Evolutionary conservation across 2,888 invertebrate genomes (phyloP), one percentile per base, ranked within the genome.

Genomic region (Masnerella sp.): DNA sequence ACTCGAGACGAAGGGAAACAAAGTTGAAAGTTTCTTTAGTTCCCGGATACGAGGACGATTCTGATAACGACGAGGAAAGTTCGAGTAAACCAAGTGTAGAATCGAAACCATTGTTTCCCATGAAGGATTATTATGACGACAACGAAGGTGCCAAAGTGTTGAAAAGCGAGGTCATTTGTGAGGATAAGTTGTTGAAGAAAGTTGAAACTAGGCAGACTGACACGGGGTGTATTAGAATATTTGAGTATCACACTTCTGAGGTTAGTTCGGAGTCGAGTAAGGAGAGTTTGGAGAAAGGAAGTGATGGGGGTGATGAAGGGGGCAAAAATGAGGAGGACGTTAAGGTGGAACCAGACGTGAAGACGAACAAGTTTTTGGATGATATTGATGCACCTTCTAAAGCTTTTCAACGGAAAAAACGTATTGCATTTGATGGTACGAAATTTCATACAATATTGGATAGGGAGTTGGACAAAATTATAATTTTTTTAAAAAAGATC

Each of bases 1-100:
- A 42, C 1, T 17, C 25, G 0, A 45, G 40, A 25, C 14, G 20
- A 20, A 9, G 20, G 1, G 22, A 0, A 25, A 49, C 25, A 2
- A 76, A 73, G 25, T 43, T 78, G 0, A 75, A 80, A 4, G 72
- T 90, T 75, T 89, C 90, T 0, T 79, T 90, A 40, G 88, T 90
- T 0, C 89, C 90, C n/a, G 89, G 89, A 14, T 91, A 91, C 70
- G 89, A 89, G 1, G 89, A 90, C 71, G 90, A 90, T 75, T 89
- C 89, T 0, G 90, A 90, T 18, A 87, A 85, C 18, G 89, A 89
- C 52, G 88, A 89, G 18, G 85, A 83, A 14, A 25, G 56, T 2
- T 58, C 74, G 0, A 80, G 79, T n/a, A 79, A 82, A 5, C 38
- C 32, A 59, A 9, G 4, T 3, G 78, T 80, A 61, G 79, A 79